phyloP scores from a whole-genome alignment of 1,140 invertebrate species.

The Tetramorium parvispinum region DNA sequence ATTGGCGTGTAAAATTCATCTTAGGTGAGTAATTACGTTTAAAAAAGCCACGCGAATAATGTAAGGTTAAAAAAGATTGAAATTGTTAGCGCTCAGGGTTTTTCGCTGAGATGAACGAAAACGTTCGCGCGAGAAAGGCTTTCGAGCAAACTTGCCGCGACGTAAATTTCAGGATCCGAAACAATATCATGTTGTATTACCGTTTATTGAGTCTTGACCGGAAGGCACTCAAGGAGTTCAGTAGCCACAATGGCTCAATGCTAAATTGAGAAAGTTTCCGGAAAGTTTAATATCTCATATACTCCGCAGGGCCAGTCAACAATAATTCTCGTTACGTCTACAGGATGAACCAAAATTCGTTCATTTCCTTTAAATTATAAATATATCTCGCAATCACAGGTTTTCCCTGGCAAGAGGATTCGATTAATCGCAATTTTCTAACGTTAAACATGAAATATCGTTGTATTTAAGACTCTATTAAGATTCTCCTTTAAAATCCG shows the following conservation, averaged over 20 bases:
- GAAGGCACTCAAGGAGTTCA: conserved; percentile 39
- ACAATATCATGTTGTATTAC: conserved; percentile 30
- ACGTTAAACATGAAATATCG: not conserved
- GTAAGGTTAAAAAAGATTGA: not conserved
- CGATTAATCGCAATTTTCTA: not conserved
- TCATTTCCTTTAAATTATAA: not conserved
- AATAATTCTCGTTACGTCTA: conserved; percentile 51
- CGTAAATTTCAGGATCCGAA: conserved; percentile 22
- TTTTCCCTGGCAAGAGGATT: not conserved
- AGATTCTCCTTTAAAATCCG: not conserved
- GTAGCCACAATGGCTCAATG: conserved; percentile 34
- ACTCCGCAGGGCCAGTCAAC: conserved; percentile 11
- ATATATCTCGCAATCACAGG: not conserved
- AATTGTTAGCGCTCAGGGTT: not conserved
- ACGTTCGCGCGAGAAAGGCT: not conserved
- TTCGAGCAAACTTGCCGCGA: not conserved
- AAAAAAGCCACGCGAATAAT: no score
- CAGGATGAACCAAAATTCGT: conserved; percentile 15
- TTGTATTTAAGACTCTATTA: not conserved
- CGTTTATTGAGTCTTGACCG: conserved; percentile 34
- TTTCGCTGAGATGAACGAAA: not conserved
- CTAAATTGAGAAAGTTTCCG: conserved; percentile 56
- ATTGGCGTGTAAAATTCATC: not conserved
- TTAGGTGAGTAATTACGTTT: not conserved
- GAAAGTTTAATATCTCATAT: conserved; percentile 46